Evolutionary conservation across 35 echinoderm and acorn worm species (phyloP).

Genomic region (Ophioderma brevispina): DNA sequence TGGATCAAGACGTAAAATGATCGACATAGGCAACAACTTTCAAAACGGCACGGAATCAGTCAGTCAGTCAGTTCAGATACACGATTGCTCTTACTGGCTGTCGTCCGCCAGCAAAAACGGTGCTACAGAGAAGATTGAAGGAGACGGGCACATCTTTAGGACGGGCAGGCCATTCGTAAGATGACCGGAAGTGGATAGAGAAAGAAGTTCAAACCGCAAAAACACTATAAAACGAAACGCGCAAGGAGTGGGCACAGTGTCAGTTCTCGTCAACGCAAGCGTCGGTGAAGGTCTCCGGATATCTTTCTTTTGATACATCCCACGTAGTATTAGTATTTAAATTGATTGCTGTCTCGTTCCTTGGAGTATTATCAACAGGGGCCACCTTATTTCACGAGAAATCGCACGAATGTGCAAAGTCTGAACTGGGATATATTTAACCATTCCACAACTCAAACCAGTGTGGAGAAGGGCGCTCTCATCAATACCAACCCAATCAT

Average conservation of each 20-base stretch:
- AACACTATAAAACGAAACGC: constrained; percentile 3
- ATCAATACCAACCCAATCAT: constrained; percentile 42
- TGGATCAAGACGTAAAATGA: too few relatives aligned
- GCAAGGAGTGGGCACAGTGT: background rate
- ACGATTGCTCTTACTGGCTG: too few relatives aligned
- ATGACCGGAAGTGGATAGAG: background rate
- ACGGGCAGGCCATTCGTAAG: background rate
- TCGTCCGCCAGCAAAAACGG: too few relatives aligned
- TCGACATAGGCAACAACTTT: too few relatives aligned
- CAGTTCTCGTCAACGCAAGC: background rate
- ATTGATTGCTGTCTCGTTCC: too few relatives aligned
- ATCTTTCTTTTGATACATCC: background rate
- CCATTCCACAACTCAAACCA: constrained; percentile 44
- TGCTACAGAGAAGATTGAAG: background rate
- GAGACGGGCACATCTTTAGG: background rate
- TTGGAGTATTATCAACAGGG: too few relatives aligned
- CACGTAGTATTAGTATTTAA: too few relatives aligned
- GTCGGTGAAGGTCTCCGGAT: constrained; percentile 1
- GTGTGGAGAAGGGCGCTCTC: constrained; percentile 54
- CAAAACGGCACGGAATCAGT: too few relatives aligned
- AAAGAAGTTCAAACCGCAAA: background rate
- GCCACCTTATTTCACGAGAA: constrained; percentile 33
- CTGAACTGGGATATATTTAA: constrained; percentile 67
- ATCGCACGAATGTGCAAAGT: constrained; percentile 62
- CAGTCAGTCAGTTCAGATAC: too few relatives aligned